These are phyloP conservation scores for Hyposoter dolosus DNA, from an alignment of 2,888 invertebrate species.

Conservation along the genomic window DNA sequence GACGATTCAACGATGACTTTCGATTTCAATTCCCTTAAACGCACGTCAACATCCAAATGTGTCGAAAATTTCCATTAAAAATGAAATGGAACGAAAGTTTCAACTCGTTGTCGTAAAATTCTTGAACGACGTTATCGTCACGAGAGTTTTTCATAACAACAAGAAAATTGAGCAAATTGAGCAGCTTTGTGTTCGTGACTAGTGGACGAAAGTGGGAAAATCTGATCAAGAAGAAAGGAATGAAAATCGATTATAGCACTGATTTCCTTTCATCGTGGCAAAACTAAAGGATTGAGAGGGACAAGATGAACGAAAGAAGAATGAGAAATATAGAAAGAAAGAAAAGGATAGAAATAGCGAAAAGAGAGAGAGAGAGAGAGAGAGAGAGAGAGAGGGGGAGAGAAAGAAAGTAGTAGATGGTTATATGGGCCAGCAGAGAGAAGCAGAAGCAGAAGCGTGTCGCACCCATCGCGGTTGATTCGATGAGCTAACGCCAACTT, in stretches of 20 bases:
- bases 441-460: constrained; percentile 67
- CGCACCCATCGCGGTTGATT: constrained; percentile 77
- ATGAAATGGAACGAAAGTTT: not conserved
- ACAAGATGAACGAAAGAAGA: constrained; percentile 16
- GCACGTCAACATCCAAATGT: not conserved
- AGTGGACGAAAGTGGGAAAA: not conserved
- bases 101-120: not conserved
- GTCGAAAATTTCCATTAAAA: not conserved
- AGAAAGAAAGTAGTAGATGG: constrained; percentile 40
- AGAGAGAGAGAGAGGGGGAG: too few species aligned
- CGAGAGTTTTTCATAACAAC: not conserved
- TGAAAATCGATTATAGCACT: constrained; percentile 57
- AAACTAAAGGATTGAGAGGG: constrained; percentile 42
- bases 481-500: constrained; percentile 82
- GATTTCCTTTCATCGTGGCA: constrained; percentile 40
- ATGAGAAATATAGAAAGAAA: constrained; percentile 2
- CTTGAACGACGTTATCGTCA: not conserved
- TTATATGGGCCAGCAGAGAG: constrained; percentile 66
- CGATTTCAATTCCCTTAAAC: not conserved
- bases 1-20: not conserved
- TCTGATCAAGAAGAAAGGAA: constrained; percentile 35
- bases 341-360: constrained; percentile 23
- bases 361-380: constrained; percentile 27
- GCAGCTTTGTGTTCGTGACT: not conserved
- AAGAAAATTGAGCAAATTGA: not conserved